Conservation (phyloP, 2,888 invertebrate genomes). For the Meloe dianella region DNA sequence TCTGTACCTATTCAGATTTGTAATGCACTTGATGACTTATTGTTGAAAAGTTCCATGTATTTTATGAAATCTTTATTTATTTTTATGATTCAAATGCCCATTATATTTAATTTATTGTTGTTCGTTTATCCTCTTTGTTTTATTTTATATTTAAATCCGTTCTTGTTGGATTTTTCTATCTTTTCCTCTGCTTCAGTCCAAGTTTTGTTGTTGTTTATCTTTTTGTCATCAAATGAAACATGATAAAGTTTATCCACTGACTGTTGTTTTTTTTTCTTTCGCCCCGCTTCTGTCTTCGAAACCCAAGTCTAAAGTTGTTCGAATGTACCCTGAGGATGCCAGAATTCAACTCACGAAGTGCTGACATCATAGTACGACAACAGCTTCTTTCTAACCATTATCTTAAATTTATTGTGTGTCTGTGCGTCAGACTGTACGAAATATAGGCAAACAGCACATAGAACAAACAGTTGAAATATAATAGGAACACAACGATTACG, state of each 20-base stretch:
- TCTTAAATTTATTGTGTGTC: constrained; percentile 52
- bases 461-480: neutral
- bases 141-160: neutral
- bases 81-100: neutral
- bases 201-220: neutral
- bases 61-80: neutral
- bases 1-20: too few relatives aligned
- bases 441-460: constrained; percentile 22
- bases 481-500: neutral
- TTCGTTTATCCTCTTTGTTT: neutral
- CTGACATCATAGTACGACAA: constrained; percentile 46
- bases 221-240: neutral
- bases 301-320: constrained; percentile 16
- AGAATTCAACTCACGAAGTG: constrained; percentile 48
- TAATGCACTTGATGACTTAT: neutral
- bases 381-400: constrained; percentile 47
- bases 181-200: neutral
- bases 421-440: constrained; percentile 45
- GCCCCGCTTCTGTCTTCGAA: neutral
- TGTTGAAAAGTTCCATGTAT: neutral
- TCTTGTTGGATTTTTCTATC: neutral
- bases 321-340: constrained; percentile 33
- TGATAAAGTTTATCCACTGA: neutral
- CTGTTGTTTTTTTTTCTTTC: neutral
- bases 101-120: neutral